Evolutionary conservation across 2,113 vertebrate species (phyloP), one percentile per base, ranked within the genome.

Genomic region (Panthera uncia): DNA sequence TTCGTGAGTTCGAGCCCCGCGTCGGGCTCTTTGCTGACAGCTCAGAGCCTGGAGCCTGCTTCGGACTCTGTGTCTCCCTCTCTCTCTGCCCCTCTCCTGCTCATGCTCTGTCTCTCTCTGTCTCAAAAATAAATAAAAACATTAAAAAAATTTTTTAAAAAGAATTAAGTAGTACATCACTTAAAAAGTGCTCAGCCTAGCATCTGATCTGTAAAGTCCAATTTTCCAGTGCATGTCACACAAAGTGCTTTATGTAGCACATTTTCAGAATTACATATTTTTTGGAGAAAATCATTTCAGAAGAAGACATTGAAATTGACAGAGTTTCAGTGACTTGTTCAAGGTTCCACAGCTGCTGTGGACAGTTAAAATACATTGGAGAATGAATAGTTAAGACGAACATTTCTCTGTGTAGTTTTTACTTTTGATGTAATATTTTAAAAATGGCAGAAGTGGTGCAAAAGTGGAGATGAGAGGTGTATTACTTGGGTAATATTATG

Each of bases 251-350:
- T 27, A 27, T 29, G 25, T 84, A 85, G 31, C 48, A 52, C 33
- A 27, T 31, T 85, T 93, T 80, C 50, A 89, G 79, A 81, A 38
- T 74, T 41, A 48, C 48, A 41, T n/a, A 52, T 41, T 82, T 95
- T 88, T 9, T 36, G 31, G 45, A 66, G 19, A 31, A 11, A 41
- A 25, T 84, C 23, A 29, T 2, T 86, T 93, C 45, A 69, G 48
- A 96, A 95, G 68, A 92, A 86, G 50, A 96, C 79, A 71, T 74
- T 29, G 33, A 96, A 94, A 76, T 63, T 38, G 6, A 71, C 38
- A 84, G 33, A 61, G 69, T 38, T 65, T 78, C 15, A 45, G 19
- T 86, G 66, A 21, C 27, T 25, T 6, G 0, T 61, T 86, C 41
- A 81, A 41, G 83, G 15, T 82, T 89, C 79, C 33, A 48, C n/a